Evolutionary conservation across 2,113 vertebrate species (phyloP).

Genomic region (Charadrius vociferus): DNA sequence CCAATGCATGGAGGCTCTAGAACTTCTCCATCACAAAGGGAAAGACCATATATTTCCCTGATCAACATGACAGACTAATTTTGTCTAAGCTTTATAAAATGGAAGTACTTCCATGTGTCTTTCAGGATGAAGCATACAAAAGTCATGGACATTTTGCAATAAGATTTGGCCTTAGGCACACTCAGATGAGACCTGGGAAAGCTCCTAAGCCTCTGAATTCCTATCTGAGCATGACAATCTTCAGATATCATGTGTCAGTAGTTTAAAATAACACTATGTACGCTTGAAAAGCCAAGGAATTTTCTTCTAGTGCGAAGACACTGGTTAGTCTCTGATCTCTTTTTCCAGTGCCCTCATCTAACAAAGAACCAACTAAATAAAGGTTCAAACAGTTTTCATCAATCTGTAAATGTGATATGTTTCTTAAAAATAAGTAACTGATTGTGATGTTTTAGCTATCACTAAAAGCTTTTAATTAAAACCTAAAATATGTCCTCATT

Average conservation of each 20-base stretch:
- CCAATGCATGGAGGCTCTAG: not conserved
- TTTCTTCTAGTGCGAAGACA: not conserved
- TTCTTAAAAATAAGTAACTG: constrained; percentile 44
- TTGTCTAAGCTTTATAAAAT: not conserved
- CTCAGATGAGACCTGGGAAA: not conserved
- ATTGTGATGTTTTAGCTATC: constrained; percentile 15
- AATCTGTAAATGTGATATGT: constrained; percentile 50
- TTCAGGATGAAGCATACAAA: not conserved
- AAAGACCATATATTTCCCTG: not conserved
- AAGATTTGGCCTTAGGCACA: not conserved
- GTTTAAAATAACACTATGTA: not conserved
- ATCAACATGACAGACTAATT: not conserved
- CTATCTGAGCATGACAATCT: not conserved
- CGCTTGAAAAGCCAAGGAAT: not conserved
- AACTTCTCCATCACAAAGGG: not conserved
- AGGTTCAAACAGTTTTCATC: not conserved
- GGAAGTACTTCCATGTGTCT: not conserved
- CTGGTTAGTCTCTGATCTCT: not conserved
- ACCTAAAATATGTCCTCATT: constrained; percentile 44
- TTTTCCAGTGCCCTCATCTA: not conserved
- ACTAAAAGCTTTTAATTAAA: constrained; percentile 70
- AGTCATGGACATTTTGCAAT: not conserved
- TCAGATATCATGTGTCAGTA: not conserved
- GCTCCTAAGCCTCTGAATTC: not conserved
- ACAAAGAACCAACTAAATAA: not conserved